phyloP scores from a whole-genome alignment of 2,113 vertebrate genomes.

The Genyomyrus donnyi region DNA sequence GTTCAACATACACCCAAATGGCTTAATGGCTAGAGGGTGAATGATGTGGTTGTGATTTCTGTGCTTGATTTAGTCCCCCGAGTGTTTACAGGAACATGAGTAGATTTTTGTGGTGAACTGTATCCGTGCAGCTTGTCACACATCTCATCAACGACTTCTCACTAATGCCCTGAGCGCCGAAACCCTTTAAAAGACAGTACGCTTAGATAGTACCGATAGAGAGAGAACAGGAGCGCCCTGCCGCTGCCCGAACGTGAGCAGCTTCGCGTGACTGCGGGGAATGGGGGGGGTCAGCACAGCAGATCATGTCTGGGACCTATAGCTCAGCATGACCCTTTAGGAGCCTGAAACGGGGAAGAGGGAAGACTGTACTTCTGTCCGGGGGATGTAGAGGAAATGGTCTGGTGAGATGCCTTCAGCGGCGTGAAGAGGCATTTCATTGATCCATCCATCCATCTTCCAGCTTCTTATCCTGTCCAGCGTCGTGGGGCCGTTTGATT shows the following conservation, averaged over 20 bases:
- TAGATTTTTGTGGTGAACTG: background rate
- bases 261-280: background rate
- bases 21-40: background rate
- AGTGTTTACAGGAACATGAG: background rate
- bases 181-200: background rate
- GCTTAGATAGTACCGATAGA: background rate
- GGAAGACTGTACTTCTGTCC: background rate
- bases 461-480: background rate
- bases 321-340: background rate
- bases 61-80: background rate
- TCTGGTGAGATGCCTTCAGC: background rate
- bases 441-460: background rate
- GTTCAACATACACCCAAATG: background rate
- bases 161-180: background rate
- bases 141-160: background rate
- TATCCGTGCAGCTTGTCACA: background rate
- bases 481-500: background rate
- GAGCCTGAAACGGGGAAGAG: background rate
- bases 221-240: background rate
- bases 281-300: background rate
- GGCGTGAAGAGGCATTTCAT: background rate
- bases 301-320: background rate
- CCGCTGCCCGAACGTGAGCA: background rate
- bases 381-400: background rate
- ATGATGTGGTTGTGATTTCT: background rate